Percentiles rank a stretch among this genome's conserved stretches.
Conservation (phyloP, 1,140 invertebrate species). For the Lamellibrachia luymesi region DNA sequence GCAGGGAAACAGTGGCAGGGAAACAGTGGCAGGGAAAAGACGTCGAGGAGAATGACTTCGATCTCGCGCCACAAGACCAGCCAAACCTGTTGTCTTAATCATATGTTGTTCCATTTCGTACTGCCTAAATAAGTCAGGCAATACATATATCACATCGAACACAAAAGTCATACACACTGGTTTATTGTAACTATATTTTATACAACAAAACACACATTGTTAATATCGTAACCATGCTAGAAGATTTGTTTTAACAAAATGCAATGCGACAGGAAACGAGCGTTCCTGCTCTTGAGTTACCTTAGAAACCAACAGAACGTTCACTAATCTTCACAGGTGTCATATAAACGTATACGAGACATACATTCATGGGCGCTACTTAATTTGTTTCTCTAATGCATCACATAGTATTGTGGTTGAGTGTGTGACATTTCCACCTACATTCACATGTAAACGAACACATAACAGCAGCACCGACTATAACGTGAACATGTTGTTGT, state of each 20-base stretch:
- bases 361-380: neutral
- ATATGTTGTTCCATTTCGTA: neutral
- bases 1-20: too few relatives aligned
- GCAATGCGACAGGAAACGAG: neutral
- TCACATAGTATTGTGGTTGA: neutral
- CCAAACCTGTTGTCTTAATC: neutral
- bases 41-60: too few relatives aligned
- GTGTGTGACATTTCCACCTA: neutral
- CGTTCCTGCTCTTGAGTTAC: neutral
- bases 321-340: neutral
- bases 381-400: neutral
- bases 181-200: neutral
- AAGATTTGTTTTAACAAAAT: neutral
- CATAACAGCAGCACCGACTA: too few relatives aligned
- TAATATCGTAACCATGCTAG: neutral
- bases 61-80: too few relatives aligned
- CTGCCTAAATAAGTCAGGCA: neutral
- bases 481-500: neutral
- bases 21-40: too few relatives aligned
- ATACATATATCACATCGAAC: neutral
- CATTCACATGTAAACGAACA: neutral
- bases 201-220: conserved; percentile 1
- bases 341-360: neutral
- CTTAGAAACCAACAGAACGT: neutral
- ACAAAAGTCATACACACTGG: neutral